These are phyloP conservation scores for Endomychus coccineus DNA, from an alignment of 2,888 invertebrate species.

Conservation along the genomic window DNA sequence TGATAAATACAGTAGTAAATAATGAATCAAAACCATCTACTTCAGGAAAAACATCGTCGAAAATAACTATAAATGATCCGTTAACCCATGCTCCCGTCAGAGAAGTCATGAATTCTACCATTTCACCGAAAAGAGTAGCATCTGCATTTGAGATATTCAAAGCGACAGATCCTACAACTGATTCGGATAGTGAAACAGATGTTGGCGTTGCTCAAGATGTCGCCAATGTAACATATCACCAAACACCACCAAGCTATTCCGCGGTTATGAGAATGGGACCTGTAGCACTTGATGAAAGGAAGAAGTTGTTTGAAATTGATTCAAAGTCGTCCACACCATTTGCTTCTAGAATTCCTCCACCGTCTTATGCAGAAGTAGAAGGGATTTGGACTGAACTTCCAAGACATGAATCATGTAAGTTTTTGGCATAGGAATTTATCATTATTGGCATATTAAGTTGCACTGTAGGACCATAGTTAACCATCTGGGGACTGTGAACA, in stretches of 20 bases:
- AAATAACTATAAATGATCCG: neutral
- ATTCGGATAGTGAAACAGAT: slow-evolving; percentile 2
- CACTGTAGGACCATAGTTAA: too few species aligned
- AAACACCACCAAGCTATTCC: slow-evolving; percentile 32
- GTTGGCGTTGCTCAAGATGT: neutral
- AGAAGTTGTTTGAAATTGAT: slow-evolving; percentile 1
- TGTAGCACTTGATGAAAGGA: slow-evolving; percentile 5
- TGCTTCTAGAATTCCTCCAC: slow-evolving; percentile 28
- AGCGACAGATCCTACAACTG: slow-evolving; percentile 2
- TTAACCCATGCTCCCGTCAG: neutral
- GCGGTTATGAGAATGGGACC: slow-evolving; percentile 33
- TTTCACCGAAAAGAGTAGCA: slow-evolving; percentile 1
- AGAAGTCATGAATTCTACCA: neutral
- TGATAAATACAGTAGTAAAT: slow-evolving; percentile 1
- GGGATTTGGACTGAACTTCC: slow-evolving; percentile 23
- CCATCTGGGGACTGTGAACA: too few species aligned
- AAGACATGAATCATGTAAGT: slow-evolving; percentile 13
- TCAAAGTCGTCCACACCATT: slow-evolving; percentile 18
- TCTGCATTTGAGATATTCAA: slow-evolving; percentile 6
- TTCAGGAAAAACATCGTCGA: neutral
- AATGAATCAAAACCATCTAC: slow-evolving; percentile 8
- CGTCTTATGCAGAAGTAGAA: slow-evolving; percentile 31
- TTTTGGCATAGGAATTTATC: too few species aligned
- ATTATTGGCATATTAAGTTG: too few species aligned
- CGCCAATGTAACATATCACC: slow-evolving; percentile 6